Percentiles rank a stretch among this genome's conserved stretches.
These are phyloP conservation scores for Etheostoma perlongum DNA, from an alignment of 2,797 vertebrate genomes.

Conservation along the genomic window DNA sequence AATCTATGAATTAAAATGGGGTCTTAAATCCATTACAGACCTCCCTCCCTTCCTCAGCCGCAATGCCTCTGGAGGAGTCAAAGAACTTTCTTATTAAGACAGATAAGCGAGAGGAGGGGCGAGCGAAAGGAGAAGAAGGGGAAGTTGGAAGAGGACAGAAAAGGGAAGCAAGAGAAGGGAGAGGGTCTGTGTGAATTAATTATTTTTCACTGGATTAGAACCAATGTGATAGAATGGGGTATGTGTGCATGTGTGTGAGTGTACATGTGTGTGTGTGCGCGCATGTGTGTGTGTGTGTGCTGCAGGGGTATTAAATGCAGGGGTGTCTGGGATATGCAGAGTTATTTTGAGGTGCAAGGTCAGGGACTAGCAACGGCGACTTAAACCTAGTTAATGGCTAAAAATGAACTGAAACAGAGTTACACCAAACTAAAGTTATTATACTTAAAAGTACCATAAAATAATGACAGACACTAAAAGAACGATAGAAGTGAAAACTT, in stretches of 20 bases:
- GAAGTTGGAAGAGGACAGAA: conserved; percentile 27
- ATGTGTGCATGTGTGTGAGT: conserved; percentile 14
- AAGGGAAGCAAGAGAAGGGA: conserved; percentile 5
- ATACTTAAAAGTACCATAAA: neutral
- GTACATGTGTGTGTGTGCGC: conserved; percentile 11
- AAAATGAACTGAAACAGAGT: conserved; percentile 3
- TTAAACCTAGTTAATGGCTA: conserved; percentile 12
- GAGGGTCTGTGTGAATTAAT: conserved; percentile 67
- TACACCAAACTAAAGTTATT: neutral
- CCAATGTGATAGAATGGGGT: conserved; percentile 48
- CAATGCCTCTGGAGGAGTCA: conserved; percentile 59
- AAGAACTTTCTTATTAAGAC: conserved; percentile 74
- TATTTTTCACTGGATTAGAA: conserved; percentile 74
- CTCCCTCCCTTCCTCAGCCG: conserved; percentile 39
- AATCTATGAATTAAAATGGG: conserved; percentile 81
- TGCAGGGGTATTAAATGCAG: conserved; percentile 42
- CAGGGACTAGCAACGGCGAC: conserved; percentile 10
- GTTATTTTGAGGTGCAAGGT: conserved; percentile 46
- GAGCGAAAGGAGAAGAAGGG: conserved; percentile 20
- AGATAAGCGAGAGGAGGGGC: conserved; percentile 44
- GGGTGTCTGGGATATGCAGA: conserved; percentile 18
- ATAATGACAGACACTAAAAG: neutral
- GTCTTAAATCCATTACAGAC: conserved; percentile 79
- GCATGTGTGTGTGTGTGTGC: conserved; percentile 8
- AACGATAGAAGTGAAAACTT: neutral